Evolutionary conservation across 2,113 vertebrate genomes (phyloP).

Genomic region (Daboia siamensis): DNA sequence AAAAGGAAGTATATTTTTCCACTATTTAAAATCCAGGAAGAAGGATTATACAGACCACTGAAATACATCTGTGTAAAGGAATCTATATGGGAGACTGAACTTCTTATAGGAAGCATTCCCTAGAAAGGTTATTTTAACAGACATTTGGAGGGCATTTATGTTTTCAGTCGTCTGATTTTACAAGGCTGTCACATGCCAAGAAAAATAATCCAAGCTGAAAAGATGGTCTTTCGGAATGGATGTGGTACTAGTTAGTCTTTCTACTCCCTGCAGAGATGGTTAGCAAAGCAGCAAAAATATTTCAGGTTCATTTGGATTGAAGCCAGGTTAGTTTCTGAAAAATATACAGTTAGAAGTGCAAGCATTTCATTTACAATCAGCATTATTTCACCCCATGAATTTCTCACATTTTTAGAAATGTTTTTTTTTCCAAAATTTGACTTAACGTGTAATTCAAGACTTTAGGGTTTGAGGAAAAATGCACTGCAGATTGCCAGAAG

Average conservation of each 20-base stretch:
- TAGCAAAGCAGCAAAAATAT: background rate
- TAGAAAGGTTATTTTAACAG: slow-evolving; percentile 46
- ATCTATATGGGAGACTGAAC: slow-evolving; percentile 42
- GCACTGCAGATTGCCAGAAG: background rate
- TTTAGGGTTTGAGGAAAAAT: background rate
- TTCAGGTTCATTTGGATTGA: slow-evolving; percentile 1
- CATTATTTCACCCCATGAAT: background rate
- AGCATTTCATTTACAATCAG: background rate
- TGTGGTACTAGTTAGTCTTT: slow-evolving; percentile 2
- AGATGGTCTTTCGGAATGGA: slow-evolving; percentile 35
- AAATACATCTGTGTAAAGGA: slow-evolving; percentile 30
- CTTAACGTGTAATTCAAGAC: background rate
- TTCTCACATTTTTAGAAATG: background rate
- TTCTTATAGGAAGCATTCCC: slow-evolving; percentile 52
- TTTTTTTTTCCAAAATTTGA: background rate
- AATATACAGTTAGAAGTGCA: background rate
- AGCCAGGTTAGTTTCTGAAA: background rate
- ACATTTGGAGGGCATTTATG: slow-evolving; percentile 23
- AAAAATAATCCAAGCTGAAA: slow-evolving; percentile 26
- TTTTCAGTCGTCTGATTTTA: slow-evolving; percentile 32
- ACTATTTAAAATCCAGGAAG: slow-evolving; percentile 31
- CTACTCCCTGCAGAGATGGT: background rate
- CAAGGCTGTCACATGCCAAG: slow-evolving; percentile 4
- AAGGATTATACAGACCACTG: slow-evolving; percentile 29
- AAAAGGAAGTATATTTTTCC: slow-evolving; percentile 38